Evolutionary conservation across 1,140 invertebrate species (phyloP).

Genomic region (Bilobella aurantiaca): DNA sequence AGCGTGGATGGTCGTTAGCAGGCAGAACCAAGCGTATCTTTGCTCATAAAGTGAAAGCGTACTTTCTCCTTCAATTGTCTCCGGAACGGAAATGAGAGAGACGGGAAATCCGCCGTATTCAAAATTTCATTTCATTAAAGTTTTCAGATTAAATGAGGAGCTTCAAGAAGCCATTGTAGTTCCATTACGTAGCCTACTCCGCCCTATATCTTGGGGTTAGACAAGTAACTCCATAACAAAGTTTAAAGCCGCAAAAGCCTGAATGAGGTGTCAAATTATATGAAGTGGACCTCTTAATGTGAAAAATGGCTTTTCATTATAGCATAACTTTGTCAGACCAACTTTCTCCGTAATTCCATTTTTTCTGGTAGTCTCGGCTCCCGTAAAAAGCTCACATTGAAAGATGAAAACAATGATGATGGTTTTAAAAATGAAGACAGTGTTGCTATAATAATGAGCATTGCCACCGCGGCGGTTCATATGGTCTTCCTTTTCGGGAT

Average conservation of each 20-base stretch:
- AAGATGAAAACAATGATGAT: not conserved
- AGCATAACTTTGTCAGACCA: not conserved
- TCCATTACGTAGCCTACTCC: no score
- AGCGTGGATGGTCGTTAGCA: no score
- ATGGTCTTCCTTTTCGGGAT: not conserved
- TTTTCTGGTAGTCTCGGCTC: not conserved
- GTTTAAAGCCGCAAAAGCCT: not conserved
- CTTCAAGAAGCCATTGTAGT: not conserved
- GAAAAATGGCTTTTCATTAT: conserved; percentile 8
- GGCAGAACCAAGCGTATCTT: no score
- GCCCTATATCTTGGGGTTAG: no score
- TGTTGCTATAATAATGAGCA: not conserved
- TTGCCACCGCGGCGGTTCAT: not conserved
- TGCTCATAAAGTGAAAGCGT: not conserved
- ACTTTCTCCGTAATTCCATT: not conserved
- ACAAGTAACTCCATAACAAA: no score
- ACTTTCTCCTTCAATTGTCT: not conserved
- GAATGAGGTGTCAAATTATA: conserved; percentile 8
- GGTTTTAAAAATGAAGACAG: not conserved
- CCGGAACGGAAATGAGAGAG: not conserved
- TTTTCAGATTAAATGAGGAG: not conserved
- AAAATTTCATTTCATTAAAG: not conserved
- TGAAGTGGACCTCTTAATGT: not conserved
- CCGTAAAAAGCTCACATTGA: not conserved
- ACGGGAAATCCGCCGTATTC: not conserved